A percentile compares a stretch with the other conserved stretches of the same genome.
These are phyloP conservation scores for Athene cunicularia DNA, from an alignment of 2,113 vertebrate genomes.

Conservation along the genomic window DNA sequence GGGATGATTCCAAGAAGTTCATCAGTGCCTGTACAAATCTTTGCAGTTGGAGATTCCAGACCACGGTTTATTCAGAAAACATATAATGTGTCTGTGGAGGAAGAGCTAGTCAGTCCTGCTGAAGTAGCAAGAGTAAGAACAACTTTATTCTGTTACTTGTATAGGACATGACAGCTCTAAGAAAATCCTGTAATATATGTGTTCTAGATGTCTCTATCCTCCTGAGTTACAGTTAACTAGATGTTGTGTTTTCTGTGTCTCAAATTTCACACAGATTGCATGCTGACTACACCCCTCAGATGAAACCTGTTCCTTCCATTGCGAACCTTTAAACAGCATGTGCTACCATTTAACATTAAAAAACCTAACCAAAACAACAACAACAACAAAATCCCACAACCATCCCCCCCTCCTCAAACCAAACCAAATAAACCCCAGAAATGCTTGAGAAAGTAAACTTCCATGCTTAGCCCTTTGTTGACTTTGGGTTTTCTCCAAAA, in stretches of 20 bases:
- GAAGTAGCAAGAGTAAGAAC: conserved; percentile 65
- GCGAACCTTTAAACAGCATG: not conserved
- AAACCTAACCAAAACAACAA: not conserved
- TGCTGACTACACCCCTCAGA: not conserved
- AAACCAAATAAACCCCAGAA: not conserved
- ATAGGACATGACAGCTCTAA: not conserved
- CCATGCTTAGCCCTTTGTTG: not conserved
- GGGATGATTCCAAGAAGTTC: conserved; percentile 67
- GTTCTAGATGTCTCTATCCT: not conserved
- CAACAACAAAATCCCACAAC: not conserved
- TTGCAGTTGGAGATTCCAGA: conserved; percentile 68
- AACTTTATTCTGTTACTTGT: not conserved
- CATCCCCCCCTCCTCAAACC: not conserved
- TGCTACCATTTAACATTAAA: not conserved
- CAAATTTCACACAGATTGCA: not conserved
- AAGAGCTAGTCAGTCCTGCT: conserved; percentile 61
- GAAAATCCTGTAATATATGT: not conserved
- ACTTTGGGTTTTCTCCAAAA: not conserved
- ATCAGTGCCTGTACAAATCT: conserved; percentile 65
- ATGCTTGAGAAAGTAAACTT: not conserved
- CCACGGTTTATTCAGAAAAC: conserved; percentile 69
- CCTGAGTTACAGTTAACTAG: not conserved
- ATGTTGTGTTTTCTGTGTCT: not conserved
- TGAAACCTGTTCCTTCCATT: not conserved
- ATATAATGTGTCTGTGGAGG: conserved; percentile 66